Conservation (phyloP, 2,797 vertebrate genomes). For the Peromyscus eremicus region DNA sequence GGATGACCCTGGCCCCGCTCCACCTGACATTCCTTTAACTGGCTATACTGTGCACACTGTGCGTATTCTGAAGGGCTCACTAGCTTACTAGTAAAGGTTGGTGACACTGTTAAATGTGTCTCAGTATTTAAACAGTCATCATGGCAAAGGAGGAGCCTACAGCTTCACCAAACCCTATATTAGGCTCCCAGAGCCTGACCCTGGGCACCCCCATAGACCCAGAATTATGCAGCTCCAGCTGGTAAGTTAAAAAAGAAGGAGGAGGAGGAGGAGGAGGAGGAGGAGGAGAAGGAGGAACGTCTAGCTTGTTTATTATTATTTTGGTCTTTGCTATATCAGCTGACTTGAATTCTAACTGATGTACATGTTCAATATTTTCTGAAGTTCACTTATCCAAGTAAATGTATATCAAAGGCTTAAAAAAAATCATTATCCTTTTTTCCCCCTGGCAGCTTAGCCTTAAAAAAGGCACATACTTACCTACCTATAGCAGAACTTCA, state of each 20-base stretch:
- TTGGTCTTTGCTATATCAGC: neutral
- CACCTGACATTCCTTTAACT: neutral
- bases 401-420: neutral
- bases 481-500: neutral
- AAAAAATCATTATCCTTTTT: neutral
- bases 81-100: neutral
- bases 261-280: too few species aligned
- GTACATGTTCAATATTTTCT: neutral
- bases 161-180: too few species aligned
- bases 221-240: neutral
- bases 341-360: constrained; percentile 32
- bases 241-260: too few species aligned
- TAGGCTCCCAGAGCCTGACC: neutral
- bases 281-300: too few species aligned
- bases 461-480: neutral
- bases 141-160: neutral
- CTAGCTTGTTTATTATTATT: neutral
- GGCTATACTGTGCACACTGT: neutral
- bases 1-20: neutral
- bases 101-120: neutral
- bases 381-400: constrained; percentile 2
- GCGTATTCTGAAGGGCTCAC: neutral
- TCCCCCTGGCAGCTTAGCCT: neutral
- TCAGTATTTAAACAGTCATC: neutral
- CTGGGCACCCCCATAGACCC: neutral